These are phyloP conservation scores for Steatocranus sp. DNA, from an alignment of 2,797 vertebrate species.

Conservation along the genomic window DNA sequence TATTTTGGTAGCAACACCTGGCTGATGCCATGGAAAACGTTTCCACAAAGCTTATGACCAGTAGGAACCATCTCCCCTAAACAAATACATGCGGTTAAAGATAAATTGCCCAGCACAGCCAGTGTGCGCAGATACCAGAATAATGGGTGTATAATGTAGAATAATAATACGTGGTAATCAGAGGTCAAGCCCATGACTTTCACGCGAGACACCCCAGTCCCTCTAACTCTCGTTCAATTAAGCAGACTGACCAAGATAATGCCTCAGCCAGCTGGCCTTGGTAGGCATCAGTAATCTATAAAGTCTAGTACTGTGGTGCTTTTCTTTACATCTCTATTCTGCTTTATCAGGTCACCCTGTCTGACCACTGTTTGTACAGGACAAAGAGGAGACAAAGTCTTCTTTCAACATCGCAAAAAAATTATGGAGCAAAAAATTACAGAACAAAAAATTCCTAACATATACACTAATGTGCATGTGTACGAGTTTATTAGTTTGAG, in stretches of 20 bases:
- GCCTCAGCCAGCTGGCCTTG: slow-evolving; percentile 64
- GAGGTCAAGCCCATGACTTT: slow-evolving; percentile 73
- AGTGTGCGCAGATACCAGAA: slow-evolving; percentile 46
- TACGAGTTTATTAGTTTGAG: neutral
- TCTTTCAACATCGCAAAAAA: neutral
- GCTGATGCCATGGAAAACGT: neutral
- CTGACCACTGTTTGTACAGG: slow-evolving; percentile 22
- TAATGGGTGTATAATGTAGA: no score
- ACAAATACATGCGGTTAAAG: slow-evolving; percentile 45
- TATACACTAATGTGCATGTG: neutral
- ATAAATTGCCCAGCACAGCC: slow-evolving; percentile 29
- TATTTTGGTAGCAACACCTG: slow-evolving; percentile 22
- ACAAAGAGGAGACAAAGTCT: slow-evolving; percentile 3
- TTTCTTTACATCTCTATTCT: slow-evolving; percentile 45
- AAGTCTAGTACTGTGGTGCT: slow-evolving; percentile 44
- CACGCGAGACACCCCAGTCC: slow-evolving; percentile 57
- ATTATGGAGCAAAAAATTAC: neutral
- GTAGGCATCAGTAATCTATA: slow-evolving; percentile 68
- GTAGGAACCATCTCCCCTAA: slow-evolving; percentile 29
- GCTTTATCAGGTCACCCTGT: slow-evolving; percentile 37
- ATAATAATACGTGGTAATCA: slow-evolving; percentile 56
- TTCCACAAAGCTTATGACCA: slow-evolving; percentile 12
- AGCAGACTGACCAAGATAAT: slow-evolving; percentile 66
- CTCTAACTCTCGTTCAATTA: slow-evolving; percentile 71
- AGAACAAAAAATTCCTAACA: neutral